phyloP scores from a whole-genome alignment of 2,888 invertebrate species.

The Drosophila antonietae region DNA sequence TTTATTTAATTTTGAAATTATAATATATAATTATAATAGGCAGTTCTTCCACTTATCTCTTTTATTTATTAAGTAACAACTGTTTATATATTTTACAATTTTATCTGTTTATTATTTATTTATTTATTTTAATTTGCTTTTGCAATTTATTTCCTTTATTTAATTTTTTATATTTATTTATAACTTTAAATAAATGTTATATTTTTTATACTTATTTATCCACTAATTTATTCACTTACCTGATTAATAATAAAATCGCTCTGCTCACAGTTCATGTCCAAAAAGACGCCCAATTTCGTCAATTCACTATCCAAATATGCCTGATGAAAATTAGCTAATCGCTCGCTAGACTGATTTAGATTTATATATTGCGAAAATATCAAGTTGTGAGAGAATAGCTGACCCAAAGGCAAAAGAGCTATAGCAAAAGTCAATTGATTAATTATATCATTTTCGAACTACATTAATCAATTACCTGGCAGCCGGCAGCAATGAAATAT shows the following conservation, averaged over 20 bases:
- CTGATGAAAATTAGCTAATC: conserved; percentile 46
- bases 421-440: neutral
- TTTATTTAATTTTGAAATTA: too few species aligned
- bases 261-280: conserved; percentile 75
- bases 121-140: too few species aligned
- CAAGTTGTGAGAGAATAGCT: conserved; percentile 41
- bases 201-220: neutral
- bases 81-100: too few species aligned
- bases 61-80: too few species aligned
- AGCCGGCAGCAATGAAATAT: conserved; percentile 80
- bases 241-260: conserved; percentile 62
- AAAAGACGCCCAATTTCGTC: conserved; percentile 68
- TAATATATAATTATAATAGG: too few species aligned
- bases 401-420: conserved; percentile 57
- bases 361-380: conserved; percentile 67
- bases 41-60: too few species aligned
- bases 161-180: too few species aligned
- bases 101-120: too few species aligned
- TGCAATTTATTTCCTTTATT: too few species aligned
- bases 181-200: too few species aligned
- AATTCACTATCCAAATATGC: conserved; percentile 59
- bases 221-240: conserved; percentile 49
- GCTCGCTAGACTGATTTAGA: conserved; percentile 27
- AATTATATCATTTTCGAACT: neutral
- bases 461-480: conserved; percentile 51